Evolutionary conservation across 2,888 invertebrate genomes (phyloP).

Genomic region (Nysson spinosus): DNA sequence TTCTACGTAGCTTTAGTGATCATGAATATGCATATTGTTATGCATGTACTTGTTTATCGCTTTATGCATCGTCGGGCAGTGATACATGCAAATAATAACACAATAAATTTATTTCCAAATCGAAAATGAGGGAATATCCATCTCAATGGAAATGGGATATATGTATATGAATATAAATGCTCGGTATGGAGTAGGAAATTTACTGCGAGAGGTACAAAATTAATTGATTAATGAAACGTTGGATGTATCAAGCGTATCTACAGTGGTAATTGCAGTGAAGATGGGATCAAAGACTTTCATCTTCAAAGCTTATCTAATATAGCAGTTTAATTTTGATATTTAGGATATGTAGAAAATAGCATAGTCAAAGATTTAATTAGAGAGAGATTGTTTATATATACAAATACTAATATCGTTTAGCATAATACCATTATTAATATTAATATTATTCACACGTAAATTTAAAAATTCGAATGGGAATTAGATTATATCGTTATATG

Average conservation of each 20-base stretch:
- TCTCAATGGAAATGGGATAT: background rate
- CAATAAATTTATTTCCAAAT: conserved; percentile 46
- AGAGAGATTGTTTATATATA: conserved; percentile 1
- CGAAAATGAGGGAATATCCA: conserved; percentile 17
- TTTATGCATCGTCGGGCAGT: conserved; percentile 21
- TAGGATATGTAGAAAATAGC: conserved; percentile 14
- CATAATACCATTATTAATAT: background rate
- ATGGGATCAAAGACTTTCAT: conserved; percentile 31
- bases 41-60: conserved; percentile 42
- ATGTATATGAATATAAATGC: background rate
- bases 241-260: conserved; percentile 7
- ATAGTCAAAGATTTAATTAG: conserved; percentile 14
- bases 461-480: no score
- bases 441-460: background rate
- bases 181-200: background rate
- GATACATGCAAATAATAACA: conserved; percentile 52
- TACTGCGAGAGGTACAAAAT: conserved; percentile 5
- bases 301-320: conserved; percentile 7
- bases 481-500: no score
- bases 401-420: background rate
- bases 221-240: conserved; percentile 27
- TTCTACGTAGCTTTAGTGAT: conserved; percentile 32
- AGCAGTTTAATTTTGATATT: conserved; percentile 28
- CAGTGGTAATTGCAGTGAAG: conserved; percentile 34
- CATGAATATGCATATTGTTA: conserved; percentile 53